Evolutionary conservation across 2,797 vertebrate species (phyloP), one percentile per base, ranked within the genome.

Genomic region (Phataginus tetradactyla): DNA sequence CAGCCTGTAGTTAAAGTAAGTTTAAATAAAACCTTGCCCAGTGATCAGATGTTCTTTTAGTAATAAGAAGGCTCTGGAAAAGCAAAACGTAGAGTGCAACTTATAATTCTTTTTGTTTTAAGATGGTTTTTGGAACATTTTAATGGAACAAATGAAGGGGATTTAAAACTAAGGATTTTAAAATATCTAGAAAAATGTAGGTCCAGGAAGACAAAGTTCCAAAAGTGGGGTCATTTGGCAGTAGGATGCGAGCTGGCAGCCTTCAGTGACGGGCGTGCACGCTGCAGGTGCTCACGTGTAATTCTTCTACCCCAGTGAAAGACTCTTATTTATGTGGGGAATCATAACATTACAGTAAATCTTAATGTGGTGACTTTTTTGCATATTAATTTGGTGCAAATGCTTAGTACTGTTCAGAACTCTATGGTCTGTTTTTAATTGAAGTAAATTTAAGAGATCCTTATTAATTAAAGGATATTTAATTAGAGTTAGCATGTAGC

Each of bases 221-320:
- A 27, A 6, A 45, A 72, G 53, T 39, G 3, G 34, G 25, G 20
- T 34, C 42, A 27, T 32, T 84, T 12, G 6, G 21, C 32, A 32
- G 10, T 34, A 1, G 42, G 80, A 45, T 18, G 2, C 32, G 5
- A 25, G 32, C 13, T 9, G 21, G 32, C 4, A 8, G 21, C 7
- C 34, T 23, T 34, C 21, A 3, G 42, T 1, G 20, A 51, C 20
- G 25, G 25, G 23, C 2, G 0, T 15, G 3, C 12, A 14, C 10
- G 7, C 45, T 10, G 32, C 34, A 32, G 32, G 81, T 1, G 14
- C 10, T 2, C 42, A 45, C 23, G 14, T 32, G 21, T 57, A 37
- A 59, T 68, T 20, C 7, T 94, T 93, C 61, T 34, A 88, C 68
- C 7, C 53, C 45, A 61, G 5, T 49, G 18, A 89, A 84, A 49